Evolutionary conservation across 2,888 invertebrate genomes (phyloP).

Genomic region (Scotopteryx bipunctaria): DNA sequence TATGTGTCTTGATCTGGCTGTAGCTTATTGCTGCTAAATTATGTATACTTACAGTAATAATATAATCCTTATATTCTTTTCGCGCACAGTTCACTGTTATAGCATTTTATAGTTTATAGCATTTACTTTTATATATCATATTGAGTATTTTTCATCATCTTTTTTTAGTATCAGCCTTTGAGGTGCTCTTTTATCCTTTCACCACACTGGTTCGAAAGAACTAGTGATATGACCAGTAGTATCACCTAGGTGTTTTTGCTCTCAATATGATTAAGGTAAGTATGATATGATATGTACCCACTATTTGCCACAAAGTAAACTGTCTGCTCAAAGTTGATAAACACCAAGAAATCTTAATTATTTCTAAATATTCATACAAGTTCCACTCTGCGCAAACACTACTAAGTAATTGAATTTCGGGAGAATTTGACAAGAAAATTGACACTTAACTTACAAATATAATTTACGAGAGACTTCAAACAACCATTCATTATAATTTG

Average conservation of each 20-base stretch:
- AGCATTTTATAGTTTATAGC: too few species aligned
- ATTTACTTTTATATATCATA: too few species aligned
- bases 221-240: too few species aligned
- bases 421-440: conserved; percentile 83
- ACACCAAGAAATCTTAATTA: conserved; percentile 49
- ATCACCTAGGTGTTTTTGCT: too few species aligned
- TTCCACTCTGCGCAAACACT: conserved; percentile 59
- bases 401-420: conserved; percentile 83
- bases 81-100: conserved; percentile 47
- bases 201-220: too few species aligned
- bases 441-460: conserved; percentile 75
- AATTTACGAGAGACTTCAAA: conserved; percentile 43
- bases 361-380: conserved; percentile 31
- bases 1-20: conserved; percentile 75
- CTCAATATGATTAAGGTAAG: too few species aligned
- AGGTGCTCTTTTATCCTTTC: too few species aligned
- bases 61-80: conserved; percentile 38
- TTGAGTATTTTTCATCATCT: too few species aligned
- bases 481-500: conserved; percentile 19
- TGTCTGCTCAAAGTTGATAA: conserved; percentile 33
- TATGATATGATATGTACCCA: too few species aligned
- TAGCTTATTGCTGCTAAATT: conserved; percentile 63
- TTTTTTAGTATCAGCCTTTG: too few species aligned
- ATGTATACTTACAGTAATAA: conserved; percentile 41
- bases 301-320: conserved; percentile 17